These are phyloP conservation scores for Nomada goodeniana DNA, from an alignment of 2,888 invertebrate species.

Conservation along the genomic window DNA sequence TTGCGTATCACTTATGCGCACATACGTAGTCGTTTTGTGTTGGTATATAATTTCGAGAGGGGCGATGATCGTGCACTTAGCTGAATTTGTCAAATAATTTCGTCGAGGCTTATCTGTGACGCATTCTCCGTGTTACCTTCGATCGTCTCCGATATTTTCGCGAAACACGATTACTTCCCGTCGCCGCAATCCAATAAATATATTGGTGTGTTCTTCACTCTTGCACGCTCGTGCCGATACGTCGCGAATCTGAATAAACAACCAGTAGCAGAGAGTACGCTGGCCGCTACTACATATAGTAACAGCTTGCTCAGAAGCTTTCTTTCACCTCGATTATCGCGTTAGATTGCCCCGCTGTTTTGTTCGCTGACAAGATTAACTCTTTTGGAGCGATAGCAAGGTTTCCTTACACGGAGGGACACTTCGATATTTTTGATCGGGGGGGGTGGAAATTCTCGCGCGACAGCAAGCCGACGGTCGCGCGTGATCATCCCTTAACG, in stretches of 20 bases:
- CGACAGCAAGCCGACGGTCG: neutral
- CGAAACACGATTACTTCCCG: neutral
- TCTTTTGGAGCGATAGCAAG: neutral
- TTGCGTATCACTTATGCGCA: no score
- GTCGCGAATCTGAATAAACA: no score
- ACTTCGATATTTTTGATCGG: constrained; percentile 39
- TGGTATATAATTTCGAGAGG: no score
- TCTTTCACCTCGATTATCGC: no score
- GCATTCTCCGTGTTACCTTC: constrained; percentile 11
- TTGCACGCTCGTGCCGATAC: no score
- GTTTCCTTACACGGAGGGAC: constrained; percentile 24
- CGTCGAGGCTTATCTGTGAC: constrained; percentile 12
- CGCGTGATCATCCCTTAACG: neutral
- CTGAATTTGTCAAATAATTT: neutral
- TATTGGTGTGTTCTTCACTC: no score
- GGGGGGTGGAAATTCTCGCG: neutral
- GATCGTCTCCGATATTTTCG: neutral
- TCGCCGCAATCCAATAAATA: no score
- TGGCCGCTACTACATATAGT: no score
- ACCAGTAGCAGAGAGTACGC: no score
- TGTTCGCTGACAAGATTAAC: constrained; percentile 38
- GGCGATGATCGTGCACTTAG: neutral
- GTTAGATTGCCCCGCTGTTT: neutral
- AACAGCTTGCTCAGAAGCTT: no score
- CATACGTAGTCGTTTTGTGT: no score